These are phyloP conservation scores for Phalacrocorax carbo DNA, from an alignment of 2,113 vertebrate species.

Conservation along the genomic window DNA sequence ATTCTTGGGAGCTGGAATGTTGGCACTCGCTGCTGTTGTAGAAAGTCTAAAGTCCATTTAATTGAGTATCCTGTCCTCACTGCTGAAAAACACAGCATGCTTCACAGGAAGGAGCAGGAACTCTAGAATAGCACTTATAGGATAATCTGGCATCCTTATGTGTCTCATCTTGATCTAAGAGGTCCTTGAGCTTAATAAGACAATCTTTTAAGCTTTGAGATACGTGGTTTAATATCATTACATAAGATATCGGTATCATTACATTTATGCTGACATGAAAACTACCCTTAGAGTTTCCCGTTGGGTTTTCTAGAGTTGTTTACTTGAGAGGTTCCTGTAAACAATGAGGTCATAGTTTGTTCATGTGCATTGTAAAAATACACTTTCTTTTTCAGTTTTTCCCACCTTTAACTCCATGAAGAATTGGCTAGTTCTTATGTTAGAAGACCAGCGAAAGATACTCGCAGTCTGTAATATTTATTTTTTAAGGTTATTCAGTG, in stretches of 20 bases:
- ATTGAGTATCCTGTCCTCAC: background rate
- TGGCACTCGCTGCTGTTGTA: background rate
- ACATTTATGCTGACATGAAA: background rate
- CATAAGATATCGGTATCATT: background rate
- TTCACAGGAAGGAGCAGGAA: background rate
- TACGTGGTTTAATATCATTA: background rate
- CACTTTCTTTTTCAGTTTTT: background rate
- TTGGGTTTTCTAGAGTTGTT: background rate
- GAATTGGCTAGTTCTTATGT: background rate
- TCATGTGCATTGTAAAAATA: background rate
- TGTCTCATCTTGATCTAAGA: background rate
- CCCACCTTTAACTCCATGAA: background rate
- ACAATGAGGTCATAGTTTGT: background rate
- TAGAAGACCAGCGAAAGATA: background rate
- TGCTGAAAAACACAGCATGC: rapidly evolving
- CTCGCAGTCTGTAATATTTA: background rate
- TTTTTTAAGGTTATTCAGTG: background rate
- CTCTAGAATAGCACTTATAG: background rate
- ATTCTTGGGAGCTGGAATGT: background rate
- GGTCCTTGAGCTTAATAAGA: background rate
- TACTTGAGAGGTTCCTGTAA: background rate
- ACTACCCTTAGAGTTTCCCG: background rate
- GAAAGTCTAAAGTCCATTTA: background rate
- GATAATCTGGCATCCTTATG: background rate
- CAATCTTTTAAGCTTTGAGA: background rate